Evolutionary conservation across 2,888 invertebrate species (phyloP), one percentile per base, ranked within the genome.

Genomic region (Dolomedes plantarius): DNA sequence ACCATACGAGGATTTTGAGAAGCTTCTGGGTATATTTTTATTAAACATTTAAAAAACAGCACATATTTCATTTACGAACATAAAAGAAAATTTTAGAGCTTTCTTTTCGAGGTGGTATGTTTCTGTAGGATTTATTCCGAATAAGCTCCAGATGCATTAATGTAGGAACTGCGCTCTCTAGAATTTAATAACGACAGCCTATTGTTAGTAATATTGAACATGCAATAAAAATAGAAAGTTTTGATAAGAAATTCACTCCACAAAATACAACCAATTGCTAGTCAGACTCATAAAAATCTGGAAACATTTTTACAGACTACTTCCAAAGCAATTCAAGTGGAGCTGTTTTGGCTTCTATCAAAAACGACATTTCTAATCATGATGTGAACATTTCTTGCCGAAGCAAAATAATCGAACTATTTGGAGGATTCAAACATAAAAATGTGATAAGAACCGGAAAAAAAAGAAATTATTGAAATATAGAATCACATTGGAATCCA

Each of bases 311-410:
- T 68, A 16, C 32, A 39, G 11, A 65, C 50, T 27, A 64, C 46
- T 13, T 13, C 9, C 28, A 75, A 71, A 62, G 28, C 65, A 65
- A 32, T 68, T 68, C 39, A 19, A 7, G 11, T 13, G 19, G 56
- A 46, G 56, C n/a, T 16, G 5, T 36, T 36, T 7, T 5, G 36
- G 5, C 46, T 46, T 9, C 46, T 62, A 69, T 69, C 77, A 46
- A 36, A 19, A 77, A 77, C 50, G 56, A 39, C 36, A 50, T 68
- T 62, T 46, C 36, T 69, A 77, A 78, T 56, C 71, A 64, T 28
- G 39, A 72, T 46, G 19, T 29, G 71, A 39, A 71, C 78, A 71
- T 36, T 78, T 28, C 16, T 29, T 31, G 28, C 7, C 39, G 23
- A 9, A n/a, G 23, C 23, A 36, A 68, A 68, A 68, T 68, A 32